Conservation (phyloP, 2,113 vertebrate genomes). For the Chaetodon trifascialis region DNA sequence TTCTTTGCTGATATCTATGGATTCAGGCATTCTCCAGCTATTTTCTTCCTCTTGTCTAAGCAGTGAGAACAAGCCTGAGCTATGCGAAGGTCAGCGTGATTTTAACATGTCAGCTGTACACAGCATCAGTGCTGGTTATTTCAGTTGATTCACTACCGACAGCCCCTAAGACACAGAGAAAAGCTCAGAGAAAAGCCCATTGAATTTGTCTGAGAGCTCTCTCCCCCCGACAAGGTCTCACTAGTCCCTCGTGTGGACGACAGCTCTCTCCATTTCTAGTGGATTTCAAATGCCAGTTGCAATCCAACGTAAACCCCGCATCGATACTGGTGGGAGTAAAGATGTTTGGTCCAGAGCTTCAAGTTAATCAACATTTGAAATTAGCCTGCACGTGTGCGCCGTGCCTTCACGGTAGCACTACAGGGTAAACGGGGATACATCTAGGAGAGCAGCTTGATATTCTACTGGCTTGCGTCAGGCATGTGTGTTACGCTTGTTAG, state of each 20-base stretch:
- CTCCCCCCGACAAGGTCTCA: constrained; percentile 19
- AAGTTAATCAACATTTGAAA: constrained; percentile 55
- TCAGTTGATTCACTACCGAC: constrained; percentile 38
- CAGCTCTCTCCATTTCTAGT: constrained; percentile 14
- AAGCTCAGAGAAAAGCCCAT: constrained; percentile 18
- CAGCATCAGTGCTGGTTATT: constrained; percentile 55
- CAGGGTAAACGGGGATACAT: constrained; percentile 65
- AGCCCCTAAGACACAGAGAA: constrained; percentile 50
- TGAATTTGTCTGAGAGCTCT: constrained; percentile 24
- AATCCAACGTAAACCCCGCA: constrained; percentile 15
- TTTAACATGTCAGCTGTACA: constrained; percentile 48
- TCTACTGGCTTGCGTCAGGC: constrained; percentile 82
- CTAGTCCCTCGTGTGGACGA: constrained; percentile 10
- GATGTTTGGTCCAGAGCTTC: constrained; percentile 40
- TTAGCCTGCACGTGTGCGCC: constrained; percentile 33
- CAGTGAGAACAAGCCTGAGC: constrained; percentile 52
- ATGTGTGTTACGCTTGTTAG: constrained; percentile 81
- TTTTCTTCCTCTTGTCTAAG: constrained; percentile 16
- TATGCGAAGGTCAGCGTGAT: constrained; percentile 66
- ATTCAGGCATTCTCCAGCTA: constrained; percentile 8
- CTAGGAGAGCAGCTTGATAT: constrained; percentile 67
- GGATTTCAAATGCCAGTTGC: constrained; percentile 30
- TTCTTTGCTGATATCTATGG: constrained; percentile 26
- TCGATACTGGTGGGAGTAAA: constrained; percentile 29
- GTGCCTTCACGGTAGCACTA: constrained; percentile 42